These are phyloP conservation scores for Fragum sueziense DNA, from an alignment of 2,888 invertebrate genomes.

Conservation along the genomic window DNA sequence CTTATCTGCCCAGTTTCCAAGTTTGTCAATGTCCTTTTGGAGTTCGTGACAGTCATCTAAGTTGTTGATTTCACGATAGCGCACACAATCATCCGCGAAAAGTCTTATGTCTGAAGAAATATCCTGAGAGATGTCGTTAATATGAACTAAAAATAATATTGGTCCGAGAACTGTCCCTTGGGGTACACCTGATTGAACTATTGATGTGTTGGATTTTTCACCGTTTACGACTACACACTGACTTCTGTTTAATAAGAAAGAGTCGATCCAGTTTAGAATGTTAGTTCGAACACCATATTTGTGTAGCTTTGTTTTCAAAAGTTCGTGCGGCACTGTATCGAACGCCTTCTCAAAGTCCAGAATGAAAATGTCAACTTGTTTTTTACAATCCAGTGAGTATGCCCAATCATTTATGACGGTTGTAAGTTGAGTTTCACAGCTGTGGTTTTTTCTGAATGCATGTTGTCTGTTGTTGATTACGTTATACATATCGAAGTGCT, in stretches of 20 bases:
- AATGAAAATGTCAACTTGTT: too few relatives aligned
- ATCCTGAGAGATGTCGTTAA: not conserved
- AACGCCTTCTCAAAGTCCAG: not conserved
- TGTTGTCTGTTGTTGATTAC: not conserved
- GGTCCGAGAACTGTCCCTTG: not conserved
- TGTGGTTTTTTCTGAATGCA: not conserved
- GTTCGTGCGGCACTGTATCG: not conserved
- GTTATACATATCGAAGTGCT: not conserved
- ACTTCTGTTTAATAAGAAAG: not conserved
- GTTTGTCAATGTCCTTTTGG: too few relatives aligned
- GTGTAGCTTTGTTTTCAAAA: not conserved
- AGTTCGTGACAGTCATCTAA: too few relatives aligned
- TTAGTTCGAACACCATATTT: too few relatives aligned
- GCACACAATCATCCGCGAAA: not conserved
- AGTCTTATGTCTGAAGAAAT: not conserved
- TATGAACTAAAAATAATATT: not conserved
- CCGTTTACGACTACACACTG: not conserved
- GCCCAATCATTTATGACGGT: not conserved
- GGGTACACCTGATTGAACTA: not conserved
- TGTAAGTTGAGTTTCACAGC: not conserved
- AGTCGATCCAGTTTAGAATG: too few relatives aligned
- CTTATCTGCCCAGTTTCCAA: too few relatives aligned
- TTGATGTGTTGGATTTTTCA: not conserved
- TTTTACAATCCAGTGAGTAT: not conserved
- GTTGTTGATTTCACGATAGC: too few relatives aligned